Evolutionary conservation across 2,888 invertebrate genomes (phyloP).

Genomic region (Phorcus lineatus): DNA sequence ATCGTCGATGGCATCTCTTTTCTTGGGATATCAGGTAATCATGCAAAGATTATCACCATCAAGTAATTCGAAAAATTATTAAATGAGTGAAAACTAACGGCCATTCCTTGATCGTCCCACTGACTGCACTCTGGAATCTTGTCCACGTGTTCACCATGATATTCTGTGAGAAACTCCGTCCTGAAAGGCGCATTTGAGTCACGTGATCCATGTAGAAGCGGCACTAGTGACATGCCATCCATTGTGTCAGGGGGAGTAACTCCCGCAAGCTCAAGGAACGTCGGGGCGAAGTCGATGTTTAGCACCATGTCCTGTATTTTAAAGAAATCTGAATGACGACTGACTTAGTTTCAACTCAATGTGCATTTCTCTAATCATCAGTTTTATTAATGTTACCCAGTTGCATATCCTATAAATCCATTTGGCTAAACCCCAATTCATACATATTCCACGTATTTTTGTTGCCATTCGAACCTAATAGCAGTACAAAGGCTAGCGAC

Average conservation of each 20-base stretch:
- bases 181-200: slow-evolving; percentile 36
- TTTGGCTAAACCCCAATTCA: too few species aligned
- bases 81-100: slow-evolving; percentile 78
- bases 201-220: slow-evolving; percentile 58
- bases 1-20: too few species aligned
- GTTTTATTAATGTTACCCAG: too few species aligned
- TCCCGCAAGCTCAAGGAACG: slow-evolving; percentile 85
- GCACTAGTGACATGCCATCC: slow-evolving; percentile 81
- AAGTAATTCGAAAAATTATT: too few species aligned
- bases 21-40: too few species aligned
- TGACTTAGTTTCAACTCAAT: too few species aligned
- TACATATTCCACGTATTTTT: too few species aligned
- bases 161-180: slow-evolving; percentile 83
- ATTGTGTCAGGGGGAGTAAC: slow-evolving; percentile 76
- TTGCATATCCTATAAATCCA: too few species aligned
- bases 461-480: too few species aligned
- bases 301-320: slow-evolving; percentile 80
- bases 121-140: slow-evolving; percentile 82
- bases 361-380: too few species aligned
- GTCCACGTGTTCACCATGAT: slow-evolving; percentile 84
- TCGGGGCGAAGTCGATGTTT: slow-evolving; percentile 90
- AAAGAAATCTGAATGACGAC: slow-evolving; percentile 22
- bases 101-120: slow-evolving; percentile 79
- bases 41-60: too few species aligned
- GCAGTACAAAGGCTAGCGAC: too few species aligned